Evolutionary conservation across 2,113 vertebrate genomes (phyloP), one percentile per base, ranked within the genome.

Genomic region (Acanthochromis polyacanthus): DNA sequence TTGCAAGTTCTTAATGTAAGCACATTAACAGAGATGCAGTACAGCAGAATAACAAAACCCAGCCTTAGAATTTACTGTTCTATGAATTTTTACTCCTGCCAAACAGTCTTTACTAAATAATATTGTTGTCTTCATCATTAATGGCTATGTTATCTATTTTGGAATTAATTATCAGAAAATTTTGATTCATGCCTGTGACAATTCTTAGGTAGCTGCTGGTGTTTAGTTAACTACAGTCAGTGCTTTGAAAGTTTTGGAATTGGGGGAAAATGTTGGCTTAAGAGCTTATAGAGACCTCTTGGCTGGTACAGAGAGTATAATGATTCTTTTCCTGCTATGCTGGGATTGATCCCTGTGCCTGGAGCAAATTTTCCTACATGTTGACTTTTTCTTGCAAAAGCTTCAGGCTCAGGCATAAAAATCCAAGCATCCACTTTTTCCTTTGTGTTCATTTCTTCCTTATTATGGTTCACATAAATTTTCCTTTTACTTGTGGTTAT

Each of bases 261-360:
- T 87, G 75, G 87, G 78, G 58, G 36, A 62, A 78, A 43, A 58
- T 36, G 56, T 25, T 53, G 28, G 65, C 36, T 66, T 75, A 45
- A 69, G 76, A 60, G 55, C 3, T 28, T 50, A 3, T 16, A 51
- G 67, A 73, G 51, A 65, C 66, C 68, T 77, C 80, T 78, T 71
- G 30, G 73, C 73, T 14, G 15, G 4, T 12, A 55, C 66, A 25
- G 62, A 68, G 51, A 83, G 25, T 19, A 62, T 91, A 93, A 94
- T 92, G 80, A 89, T 84, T 69, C 78, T 83, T 81, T 93, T 94
- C 91, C 92, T 92, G 92, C 82, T 86, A 60, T 16, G 82, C 71
- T 87, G 79, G 90, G 89, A 77, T 67, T 78, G 83, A 92, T 88
- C 74, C 87, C 48, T 72, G 28, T 28, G 87, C 90, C 91, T 88